Evolutionary conservation across 2,888 invertebrate species (phyloP).

Genomic region (Philonicus albiceps): DNA sequence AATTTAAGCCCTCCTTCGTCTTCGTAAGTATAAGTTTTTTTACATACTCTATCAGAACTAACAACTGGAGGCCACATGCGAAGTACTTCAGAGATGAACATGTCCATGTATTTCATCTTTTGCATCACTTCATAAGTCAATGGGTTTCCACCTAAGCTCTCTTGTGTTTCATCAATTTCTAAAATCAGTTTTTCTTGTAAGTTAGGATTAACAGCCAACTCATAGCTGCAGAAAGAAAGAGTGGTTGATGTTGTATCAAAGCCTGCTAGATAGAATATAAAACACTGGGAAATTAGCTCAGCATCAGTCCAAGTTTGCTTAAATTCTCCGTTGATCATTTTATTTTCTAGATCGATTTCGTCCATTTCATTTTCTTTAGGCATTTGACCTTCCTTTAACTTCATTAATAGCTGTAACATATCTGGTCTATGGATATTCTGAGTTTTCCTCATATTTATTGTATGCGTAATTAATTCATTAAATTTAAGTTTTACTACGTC

Average conservation of each 20-base stretch:
- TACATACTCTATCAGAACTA: constrained; percentile 65
- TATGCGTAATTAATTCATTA: constrained; percentile 59
- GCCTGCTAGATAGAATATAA: constrained; percentile 68
- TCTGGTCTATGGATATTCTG: constrained; percentile 65
- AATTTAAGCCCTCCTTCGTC: constrained; percentile 52
- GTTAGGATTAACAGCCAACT: constrained; percentile 68
- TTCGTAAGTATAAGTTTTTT: constrained; percentile 64
- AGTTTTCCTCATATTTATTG: constrained; percentile 64
- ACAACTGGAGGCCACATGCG: constrained; percentile 66
- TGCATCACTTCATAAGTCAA: constrained; percentile 67
- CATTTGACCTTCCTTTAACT: neutral
- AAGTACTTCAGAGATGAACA: constrained; percentile 65
- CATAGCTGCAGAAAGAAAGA: constrained; percentile 67
- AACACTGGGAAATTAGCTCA: constrained; percentile 68
- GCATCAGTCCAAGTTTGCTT: constrained; percentile 62
- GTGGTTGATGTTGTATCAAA: constrained; percentile 64
- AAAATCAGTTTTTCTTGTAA: constrained; percentile 66
- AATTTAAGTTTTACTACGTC: constrained; percentile 60
- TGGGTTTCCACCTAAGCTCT: constrained; percentile 62
- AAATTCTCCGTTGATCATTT: constrained; percentile 49
- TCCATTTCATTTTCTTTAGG: constrained; percentile 56
- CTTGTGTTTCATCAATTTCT: constrained; percentile 66
- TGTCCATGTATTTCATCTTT: constrained; percentile 70
- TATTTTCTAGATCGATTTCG: neutral
- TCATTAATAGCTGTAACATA: constrained; percentile 67